A percentile compares a stretch with the other conserved stretches of the same genome.
Conservation (phyloP, 2,113 vertebrate species). For the Ceyx melanurus region DNA sequence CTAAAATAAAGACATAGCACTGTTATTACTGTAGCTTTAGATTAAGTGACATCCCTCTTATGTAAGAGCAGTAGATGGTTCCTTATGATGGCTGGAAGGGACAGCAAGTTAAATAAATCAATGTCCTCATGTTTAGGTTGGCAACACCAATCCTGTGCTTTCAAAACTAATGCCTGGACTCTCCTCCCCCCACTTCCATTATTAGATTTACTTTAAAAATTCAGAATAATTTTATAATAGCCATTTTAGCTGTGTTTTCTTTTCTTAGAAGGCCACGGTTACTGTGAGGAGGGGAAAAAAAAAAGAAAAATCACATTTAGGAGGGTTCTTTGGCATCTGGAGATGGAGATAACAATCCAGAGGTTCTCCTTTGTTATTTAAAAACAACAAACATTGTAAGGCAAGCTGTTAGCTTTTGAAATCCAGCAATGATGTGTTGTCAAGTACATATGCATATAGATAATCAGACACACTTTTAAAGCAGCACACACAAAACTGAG, state of each 20-base stretch:
- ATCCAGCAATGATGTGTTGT: neutral
- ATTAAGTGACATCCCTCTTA: neutral
- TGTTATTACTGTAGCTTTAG: neutral
- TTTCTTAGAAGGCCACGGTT: neutral
- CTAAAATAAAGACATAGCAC: neutral
- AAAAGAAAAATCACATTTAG: neutral
- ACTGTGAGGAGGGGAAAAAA: neutral
- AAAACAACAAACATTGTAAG: neutral
- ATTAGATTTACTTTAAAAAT: constrained; percentile 12
- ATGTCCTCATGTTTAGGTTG: neutral
- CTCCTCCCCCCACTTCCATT: neutral
- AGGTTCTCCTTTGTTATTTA: neutral
- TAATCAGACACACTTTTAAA: neutral
- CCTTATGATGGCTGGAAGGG: neutral
- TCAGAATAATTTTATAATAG: neutral
- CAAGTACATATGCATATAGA: neutral
- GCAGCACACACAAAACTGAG: neutral
- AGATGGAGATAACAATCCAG: neutral
- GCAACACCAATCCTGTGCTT: neutral
- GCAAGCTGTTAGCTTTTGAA: neutral
- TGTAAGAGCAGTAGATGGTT: neutral
- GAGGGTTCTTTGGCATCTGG: constrained; percentile 2
- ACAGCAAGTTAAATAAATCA: neutral
- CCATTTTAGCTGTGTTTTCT: neutral
- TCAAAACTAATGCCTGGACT: neutral